phyloP scores from a whole-genome alignment of 1,140 invertebrate species.

The Drosophila repletoides region DNA sequence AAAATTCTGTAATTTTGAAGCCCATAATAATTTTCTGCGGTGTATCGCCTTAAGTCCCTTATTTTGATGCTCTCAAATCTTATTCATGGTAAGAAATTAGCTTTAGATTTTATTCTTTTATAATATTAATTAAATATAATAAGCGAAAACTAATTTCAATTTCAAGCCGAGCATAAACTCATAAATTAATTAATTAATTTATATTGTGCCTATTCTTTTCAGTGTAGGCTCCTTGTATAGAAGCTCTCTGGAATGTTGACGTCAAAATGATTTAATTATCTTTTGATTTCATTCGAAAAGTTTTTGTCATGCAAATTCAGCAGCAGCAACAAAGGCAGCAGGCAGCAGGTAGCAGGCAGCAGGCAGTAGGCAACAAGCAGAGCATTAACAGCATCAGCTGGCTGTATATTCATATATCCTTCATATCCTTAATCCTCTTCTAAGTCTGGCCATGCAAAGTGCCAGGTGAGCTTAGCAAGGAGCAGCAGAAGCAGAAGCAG shows the following conservation, averaged over 20 bases:
- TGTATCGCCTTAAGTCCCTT: too few relatives aligned
- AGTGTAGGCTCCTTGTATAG: too few relatives aligned
- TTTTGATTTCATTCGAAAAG: conserved; percentile 58
- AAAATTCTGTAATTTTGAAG: too few relatives aligned
- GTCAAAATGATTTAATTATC: conserved; percentile 66
- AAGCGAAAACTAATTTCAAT: too few relatives aligned
- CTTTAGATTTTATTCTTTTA: too few relatives aligned
- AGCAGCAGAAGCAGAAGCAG: background rate
- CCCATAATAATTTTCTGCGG: too few relatives aligned
- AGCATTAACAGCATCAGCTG: background rate
- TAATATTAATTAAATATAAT: too few relatives aligned
- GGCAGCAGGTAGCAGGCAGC: background rate
- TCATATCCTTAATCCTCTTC: conserved; percentile 41
- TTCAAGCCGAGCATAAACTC: too few relatives aligned
- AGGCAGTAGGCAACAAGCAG: background rate
- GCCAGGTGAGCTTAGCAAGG: conserved; percentile 4
- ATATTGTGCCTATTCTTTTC: too few relatives aligned
- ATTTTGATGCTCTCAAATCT: too few relatives aligned
- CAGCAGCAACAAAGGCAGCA: background rate
- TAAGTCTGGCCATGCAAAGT: conserved; percentile 6
- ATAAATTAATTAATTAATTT: too few relatives aligned
- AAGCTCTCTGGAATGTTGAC: conserved; percentile 9
- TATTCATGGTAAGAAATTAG: too few relatives aligned
- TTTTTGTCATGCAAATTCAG: conserved; percentile 45
- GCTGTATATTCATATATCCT: conserved; percentile 25